Evolutionary conservation across 2,888 invertebrate species (phyloP).

Genomic region (Drosophila fungiperda): DNA sequence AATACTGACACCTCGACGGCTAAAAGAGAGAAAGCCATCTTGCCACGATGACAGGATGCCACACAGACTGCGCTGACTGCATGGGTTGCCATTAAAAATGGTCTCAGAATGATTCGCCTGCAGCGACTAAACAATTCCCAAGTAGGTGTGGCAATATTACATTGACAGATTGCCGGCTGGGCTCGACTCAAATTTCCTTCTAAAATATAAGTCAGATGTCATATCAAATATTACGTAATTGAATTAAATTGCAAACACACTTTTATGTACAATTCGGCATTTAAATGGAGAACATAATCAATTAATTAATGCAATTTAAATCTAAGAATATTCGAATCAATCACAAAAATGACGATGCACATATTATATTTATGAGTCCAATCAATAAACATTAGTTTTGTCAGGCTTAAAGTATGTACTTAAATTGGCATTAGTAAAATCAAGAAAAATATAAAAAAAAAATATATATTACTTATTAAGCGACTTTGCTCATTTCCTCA

Average conservation of each 20-base stretch:
- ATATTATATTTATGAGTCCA: constrained; percentile 1
- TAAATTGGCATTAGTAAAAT: constrained; percentile 66
- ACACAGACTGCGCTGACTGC: constrained; percentile 41
- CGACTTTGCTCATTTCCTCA: constrained; percentile 30
- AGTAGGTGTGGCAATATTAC: constrained; percentile 18
- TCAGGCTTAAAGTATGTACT: constrained; percentile 63
- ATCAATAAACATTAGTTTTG: constrained; percentile 28
- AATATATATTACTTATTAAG: constrained; percentile 31
- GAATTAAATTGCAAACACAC: background rate
- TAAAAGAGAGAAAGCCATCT: constrained; percentile 31
- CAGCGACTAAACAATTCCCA: constrained; percentile 44
- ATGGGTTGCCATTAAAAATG: constrained; percentile 52
- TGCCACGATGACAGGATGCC: constrained; percentile 24
- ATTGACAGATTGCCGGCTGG: constrained; percentile 30
- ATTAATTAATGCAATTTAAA: constrained; percentile 59
- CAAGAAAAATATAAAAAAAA: constrained; percentile 22
- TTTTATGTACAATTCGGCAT: background rate
- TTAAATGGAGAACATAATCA: constrained; percentile 38
- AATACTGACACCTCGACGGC: constrained; percentile 72
- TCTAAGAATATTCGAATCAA: constrained; percentile 41
- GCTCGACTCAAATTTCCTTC: constrained; percentile 18
- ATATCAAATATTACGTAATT: constrained; percentile 1
- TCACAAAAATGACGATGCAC: constrained; percentile 27
- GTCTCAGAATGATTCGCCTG: constrained; percentile 36
- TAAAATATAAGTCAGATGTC: constrained; percentile 30